phyloP scores from a whole-genome alignment of 92 coral and sea anemone species.

The Zoanthus gigantus region DNA sequence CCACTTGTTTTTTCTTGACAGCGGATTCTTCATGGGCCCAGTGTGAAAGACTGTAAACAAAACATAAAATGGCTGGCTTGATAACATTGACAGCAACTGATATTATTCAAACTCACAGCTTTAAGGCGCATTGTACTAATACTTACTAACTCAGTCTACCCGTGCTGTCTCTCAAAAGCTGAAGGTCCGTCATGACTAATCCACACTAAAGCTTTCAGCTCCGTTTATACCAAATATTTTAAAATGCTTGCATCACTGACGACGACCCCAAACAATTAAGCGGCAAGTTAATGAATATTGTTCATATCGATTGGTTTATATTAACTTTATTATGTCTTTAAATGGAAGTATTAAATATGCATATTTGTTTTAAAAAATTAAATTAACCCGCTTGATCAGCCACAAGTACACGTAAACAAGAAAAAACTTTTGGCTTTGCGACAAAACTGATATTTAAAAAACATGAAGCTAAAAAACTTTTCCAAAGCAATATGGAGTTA shows the following conservation, averaged over 20 bases:
- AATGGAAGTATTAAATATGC: constrained; percentile 14
- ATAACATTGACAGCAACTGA: no score
- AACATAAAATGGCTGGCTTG: neutral
- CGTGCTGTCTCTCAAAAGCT: constrained; percentile 72
- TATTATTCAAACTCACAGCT: no score
- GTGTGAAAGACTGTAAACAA: constrained; percentile 87
- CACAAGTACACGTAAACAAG: no score
- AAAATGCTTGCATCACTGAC: neutral
- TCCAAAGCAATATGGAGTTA: no score
- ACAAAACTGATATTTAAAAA: no score
- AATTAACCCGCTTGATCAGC: no score
- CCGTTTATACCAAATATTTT: neutral
- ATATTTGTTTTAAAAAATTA: neutral
- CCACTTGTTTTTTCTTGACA: constrained; percentile 62
- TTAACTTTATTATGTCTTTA: constrained; percentile 33
- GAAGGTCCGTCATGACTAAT: constrained; percentile 75
- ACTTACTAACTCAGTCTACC: constrained; percentile 87
- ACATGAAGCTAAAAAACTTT: no score
- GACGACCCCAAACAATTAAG: neutral
- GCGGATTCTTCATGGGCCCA: constrained; percentile 98
- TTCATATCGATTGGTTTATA: neutral
- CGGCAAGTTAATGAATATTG: neutral
- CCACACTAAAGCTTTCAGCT: neutral
- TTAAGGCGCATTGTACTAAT: neutral
- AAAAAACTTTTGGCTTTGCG: no score